Evolutionary conservation across 1,140 invertebrate genomes (phyloP).

Genomic region (fruit fly (Drosophila melanogaster)): DNA sequence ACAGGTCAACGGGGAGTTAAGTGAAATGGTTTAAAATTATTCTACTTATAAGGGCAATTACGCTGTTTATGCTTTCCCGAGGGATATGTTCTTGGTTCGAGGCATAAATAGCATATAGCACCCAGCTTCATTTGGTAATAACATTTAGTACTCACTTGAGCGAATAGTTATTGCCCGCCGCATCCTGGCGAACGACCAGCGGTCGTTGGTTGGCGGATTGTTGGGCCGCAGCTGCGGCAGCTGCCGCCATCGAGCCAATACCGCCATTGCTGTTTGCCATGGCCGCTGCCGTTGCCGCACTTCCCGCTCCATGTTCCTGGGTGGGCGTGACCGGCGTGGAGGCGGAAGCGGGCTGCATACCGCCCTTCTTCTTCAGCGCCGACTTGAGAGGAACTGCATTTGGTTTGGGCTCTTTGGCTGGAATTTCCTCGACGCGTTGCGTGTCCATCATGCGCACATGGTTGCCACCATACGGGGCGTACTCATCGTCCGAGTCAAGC

Average conservation of each 20-base stretch:
- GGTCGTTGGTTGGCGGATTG: constrained; percentile 85
- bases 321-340: constrained; percentile 88
- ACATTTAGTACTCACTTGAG: constrained; percentile 86
- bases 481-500: constrained; percentile 85
- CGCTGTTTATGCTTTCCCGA: not conserved
- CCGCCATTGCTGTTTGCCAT: constrained; percentile 74
- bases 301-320: constrained; percentile 86
- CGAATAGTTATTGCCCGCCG: constrained; percentile 85
- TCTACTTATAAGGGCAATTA: constrained; percentile 12
- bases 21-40: constrained; percentile 29
- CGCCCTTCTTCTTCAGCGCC: constrained; percentile 94
- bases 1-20: constrained; percentile 38
- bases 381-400: constrained; percentile 96
- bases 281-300: constrained; percentile 58
- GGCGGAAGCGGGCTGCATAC: constrained; percentile 79
- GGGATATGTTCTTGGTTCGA: not conserved
- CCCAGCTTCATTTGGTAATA: rapidly evolving
- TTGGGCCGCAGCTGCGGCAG: constrained; percentile 69
- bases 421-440: constrained; percentile 93
- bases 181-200: constrained; percentile 89
- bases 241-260: constrained; percentile 72
- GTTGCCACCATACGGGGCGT: constrained; percentile 85
- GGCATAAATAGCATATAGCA: too few relatives aligned
- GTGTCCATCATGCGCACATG: constrained; percentile 90
- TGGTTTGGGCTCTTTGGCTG: constrained; percentile 94